A percentile compares a stretch with the other conserved stretches of the same genome.
These are phyloP conservation scores for Notodonta dromedarius DNA, from an alignment of 2,888 invertebrate genomes.

Conservation along the genomic window DNA sequence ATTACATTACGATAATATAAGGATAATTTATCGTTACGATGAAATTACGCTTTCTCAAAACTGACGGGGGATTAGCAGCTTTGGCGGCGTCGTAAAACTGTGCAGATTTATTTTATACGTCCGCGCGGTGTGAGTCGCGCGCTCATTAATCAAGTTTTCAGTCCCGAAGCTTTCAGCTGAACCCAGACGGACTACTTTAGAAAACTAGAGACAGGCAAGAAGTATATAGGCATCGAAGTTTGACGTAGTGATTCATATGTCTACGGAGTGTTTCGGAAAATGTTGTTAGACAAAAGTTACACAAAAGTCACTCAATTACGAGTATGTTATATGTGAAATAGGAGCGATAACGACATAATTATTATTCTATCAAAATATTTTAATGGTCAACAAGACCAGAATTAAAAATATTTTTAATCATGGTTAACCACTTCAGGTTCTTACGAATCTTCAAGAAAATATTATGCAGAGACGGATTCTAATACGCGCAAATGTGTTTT, in stretches of 20 bases:
- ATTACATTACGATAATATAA: not conserved
- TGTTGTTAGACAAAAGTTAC: no score
- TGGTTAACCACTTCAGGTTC: no score
- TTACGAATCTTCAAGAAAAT: no score
- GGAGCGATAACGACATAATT: no score
- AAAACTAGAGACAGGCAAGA: not conserved
- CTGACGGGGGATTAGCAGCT: conserved; percentile 5
- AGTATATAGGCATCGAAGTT: not conserved
- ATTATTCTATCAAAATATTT: no score
- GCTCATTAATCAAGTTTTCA: conserved; percentile 9
- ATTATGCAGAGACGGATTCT: no score
- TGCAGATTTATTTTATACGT: conserved; percentile 4
- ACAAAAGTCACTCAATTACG: no score
- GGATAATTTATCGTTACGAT: conserved; percentile 4
- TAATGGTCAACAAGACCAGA: no score
- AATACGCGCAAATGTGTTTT: no score
- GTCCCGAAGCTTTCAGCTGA: conserved; percentile 1
- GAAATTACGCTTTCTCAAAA: conserved; percentile 5
- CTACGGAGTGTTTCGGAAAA: not conserved
- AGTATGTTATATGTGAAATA: no score
- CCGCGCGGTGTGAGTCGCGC: not conserved
- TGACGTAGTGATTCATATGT: not conserved
- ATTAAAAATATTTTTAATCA: no score
- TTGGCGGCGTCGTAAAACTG: conserved; percentile 4
- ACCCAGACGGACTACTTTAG: not conserved